Percentiles rank a stretch among this genome's conserved stretches.
These are phyloP conservation scores for Saturnia pavonia DNA, from an alignment of 2,888 invertebrate species.

Conservation along the genomic window DNA sequence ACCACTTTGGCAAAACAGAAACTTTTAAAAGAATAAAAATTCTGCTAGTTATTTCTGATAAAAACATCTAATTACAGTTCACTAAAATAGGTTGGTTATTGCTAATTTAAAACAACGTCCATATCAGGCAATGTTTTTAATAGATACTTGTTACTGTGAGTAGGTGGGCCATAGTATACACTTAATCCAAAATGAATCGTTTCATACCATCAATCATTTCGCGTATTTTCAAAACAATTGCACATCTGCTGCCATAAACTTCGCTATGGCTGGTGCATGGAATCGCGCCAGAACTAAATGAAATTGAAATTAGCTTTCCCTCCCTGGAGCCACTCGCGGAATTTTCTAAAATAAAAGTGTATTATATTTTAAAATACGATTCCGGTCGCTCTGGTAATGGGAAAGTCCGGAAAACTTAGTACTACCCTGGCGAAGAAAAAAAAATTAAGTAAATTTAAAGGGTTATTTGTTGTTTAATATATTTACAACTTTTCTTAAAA, in stretches of 20 bases:
- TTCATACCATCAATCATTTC: not conserved
- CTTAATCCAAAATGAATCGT: not conserved
- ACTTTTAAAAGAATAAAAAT: too few relatives aligned
- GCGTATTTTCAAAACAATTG: constrained; percentile 18
- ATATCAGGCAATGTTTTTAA: too few relatives aligned
- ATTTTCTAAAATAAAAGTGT: constrained; percentile 79
- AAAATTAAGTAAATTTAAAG: constrained; percentile 18
- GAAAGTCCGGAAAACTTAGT: constrained; percentile 48
- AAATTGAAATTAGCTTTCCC: constrained; percentile 81
- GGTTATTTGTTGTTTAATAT: not conserved
- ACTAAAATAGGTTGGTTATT: too few relatives aligned
- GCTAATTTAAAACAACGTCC: too few relatives aligned
- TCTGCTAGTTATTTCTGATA: too few relatives aligned
- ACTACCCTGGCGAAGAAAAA: constrained; percentile 27
- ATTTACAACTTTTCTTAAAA: too few relatives aligned
- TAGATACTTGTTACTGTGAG: too few relatives aligned
- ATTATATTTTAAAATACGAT: constrained; percentile 80
- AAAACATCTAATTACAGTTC: too few relatives aligned
- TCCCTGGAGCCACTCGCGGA: constrained; percentile 77
- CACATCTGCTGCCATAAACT: constrained; percentile 14
- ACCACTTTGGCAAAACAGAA: too few relatives aligned
- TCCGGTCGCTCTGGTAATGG: constrained; percentile 59
- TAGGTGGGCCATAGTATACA: too few relatives aligned
- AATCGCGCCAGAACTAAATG: constrained; percentile 81
- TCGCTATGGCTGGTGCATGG: constrained; percentile 69